Evolutionary conservation across 2,113 vertebrate species (phyloP).

Genomic region (Tricholaema leucomelas): DNA sequence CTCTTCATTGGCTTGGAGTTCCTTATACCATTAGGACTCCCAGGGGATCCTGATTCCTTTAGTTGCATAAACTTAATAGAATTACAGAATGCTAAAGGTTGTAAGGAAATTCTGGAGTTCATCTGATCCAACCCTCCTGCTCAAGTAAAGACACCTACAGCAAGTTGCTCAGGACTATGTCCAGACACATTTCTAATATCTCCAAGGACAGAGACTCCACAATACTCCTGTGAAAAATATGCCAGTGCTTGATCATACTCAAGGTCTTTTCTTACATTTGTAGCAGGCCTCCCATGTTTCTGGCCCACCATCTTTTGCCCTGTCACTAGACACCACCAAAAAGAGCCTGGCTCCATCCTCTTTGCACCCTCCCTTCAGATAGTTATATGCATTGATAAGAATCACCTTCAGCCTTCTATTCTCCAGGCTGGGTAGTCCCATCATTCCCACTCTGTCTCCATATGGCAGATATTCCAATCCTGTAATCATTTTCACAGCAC

Average conservation of each 20-base stretch:
- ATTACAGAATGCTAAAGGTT: background rate
- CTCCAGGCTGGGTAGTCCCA: background rate
- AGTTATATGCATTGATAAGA: background rate
- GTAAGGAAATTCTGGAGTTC: background rate
- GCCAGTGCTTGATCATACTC: background rate
- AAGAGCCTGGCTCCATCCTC: background rate
- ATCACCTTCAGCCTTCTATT: background rate
- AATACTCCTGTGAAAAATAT: background rate
- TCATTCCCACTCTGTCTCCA: background rate
- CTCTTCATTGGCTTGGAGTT: background rate
- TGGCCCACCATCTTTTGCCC: background rate
- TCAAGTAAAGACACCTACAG: background rate
- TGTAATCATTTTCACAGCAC: background rate
- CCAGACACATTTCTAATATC: too few species aligned
- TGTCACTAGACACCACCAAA: background rate
- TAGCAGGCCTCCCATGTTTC: background rate
- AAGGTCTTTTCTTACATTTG: background rate
- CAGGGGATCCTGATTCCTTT: accelerated
- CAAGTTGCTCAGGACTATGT: accelerated
- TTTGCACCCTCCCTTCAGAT: background rate
- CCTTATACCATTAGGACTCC: background rate
- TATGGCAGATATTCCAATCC: background rate
- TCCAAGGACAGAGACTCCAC: background rate
- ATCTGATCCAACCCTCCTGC: background rate
- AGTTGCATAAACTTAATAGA: background rate